Evolutionary conservation across 2,113 vertebrate genomes (phyloP), one percentile per base, ranked within the genome.

Genomic region (Abramis brama): DNA sequence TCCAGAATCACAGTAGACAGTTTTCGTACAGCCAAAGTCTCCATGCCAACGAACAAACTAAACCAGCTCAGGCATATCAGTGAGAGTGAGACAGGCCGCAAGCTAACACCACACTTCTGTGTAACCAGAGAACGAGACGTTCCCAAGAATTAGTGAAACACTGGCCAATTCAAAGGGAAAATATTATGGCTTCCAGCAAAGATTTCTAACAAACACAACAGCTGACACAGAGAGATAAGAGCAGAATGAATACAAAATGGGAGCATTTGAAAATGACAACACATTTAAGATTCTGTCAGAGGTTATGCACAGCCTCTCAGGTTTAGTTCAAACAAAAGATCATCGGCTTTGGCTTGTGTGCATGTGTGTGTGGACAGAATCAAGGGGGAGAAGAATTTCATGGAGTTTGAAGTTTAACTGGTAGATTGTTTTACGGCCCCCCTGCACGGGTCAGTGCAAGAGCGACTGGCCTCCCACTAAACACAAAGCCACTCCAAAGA

Each of bases 1-100:
- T 47, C 33, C 77, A 60, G 71, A 85, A 30, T 43, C 11, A 30
- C 70, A 86, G 80, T 55, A 84, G 45, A 86, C 76, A 88, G 70
- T 77, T 84, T 85, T 79, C 21, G 10, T 55, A n/a, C 57, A 68
- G 76, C 66, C 21, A 62, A 62, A 25, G 64, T 85, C 71, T 30
- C 83, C 73, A 87, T 87, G 83, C 23, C 86, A 45, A 87, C 73
- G n/a, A 33, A 81, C 83, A 87, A 89, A 87, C 82, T 82, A 85
- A 64, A 80, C 66, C 85, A 80, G 85, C 47, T 64, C 39, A 59
- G 36, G 73, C 79, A 57, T 43, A 66, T 85, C 64, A 64, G 36
- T 10, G 70, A 23, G 80, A 86, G 45, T 3, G 55, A 79, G 77
- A 83, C 23, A 33, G 55, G 36, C 60, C 76, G 23, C 21, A 75